Evolutionary conservation across 2,797 vertebrate genomes (phyloP).

Genomic region (Acanthis flammea): DNA sequence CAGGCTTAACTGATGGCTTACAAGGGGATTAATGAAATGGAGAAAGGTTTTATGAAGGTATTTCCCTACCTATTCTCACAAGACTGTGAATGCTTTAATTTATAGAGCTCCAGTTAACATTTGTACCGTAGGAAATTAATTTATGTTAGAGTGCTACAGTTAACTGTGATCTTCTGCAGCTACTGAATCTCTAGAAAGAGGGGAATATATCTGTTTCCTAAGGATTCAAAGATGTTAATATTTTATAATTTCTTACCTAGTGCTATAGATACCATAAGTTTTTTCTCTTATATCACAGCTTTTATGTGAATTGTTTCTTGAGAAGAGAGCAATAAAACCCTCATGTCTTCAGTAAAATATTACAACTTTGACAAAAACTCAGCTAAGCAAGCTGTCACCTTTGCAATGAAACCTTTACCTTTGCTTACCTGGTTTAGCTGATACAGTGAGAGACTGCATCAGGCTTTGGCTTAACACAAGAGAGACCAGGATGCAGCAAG

Average conservation of each 20-base stretch:
- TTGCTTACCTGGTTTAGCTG: not conserved
- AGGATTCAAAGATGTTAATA: not conserved
- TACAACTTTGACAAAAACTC: not conserved
- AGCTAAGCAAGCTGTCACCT: not conserved
- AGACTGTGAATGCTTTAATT: not conserved
- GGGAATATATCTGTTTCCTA: not conserved
- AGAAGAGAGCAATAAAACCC: not conserved
- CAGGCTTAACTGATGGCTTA: conserved; percentile 4
- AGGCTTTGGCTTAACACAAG: not conserved
- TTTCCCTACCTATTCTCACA: not conserved
- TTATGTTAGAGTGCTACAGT: not conserved
- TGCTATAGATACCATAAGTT: rapidly evolving
- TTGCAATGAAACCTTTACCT: not conserved
- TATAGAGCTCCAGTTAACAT: not conserved
- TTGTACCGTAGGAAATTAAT: not conserved
- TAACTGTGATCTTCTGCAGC: not conserved
- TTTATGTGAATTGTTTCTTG: not conserved
- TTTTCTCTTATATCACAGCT: not conserved
- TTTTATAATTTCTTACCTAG: not conserved
- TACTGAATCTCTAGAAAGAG: not conserved
- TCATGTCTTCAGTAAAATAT: not conserved
- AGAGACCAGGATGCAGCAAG: too few species aligned
- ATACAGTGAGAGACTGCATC: not conserved
- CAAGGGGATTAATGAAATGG: not conserved
- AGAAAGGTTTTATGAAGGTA: not conserved